Evolutionary conservation across 1,140 invertebrate genomes (phyloP).

Genomic region (Hesperophylax magnus): DNA sequence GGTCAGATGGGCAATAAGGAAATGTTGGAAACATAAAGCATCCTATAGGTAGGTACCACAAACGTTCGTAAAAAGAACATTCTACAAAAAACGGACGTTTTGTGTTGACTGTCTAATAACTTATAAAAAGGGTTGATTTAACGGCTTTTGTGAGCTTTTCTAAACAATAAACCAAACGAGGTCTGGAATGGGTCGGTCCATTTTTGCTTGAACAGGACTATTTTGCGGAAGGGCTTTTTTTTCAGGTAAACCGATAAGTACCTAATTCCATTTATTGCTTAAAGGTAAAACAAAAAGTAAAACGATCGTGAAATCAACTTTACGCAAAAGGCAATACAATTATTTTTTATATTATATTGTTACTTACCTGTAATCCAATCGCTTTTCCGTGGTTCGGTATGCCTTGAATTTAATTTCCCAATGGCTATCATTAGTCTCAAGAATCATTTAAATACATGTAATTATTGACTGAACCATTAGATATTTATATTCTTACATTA

Average conservation of each 20-base stretch:
- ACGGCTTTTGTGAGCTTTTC: neutral
- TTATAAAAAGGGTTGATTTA: constrained; percentile 27
- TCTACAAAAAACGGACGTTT: constrained; percentile 6
- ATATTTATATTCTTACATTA: no score
- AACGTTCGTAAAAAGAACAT: neutral
- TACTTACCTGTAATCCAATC: no score
- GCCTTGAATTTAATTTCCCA: no score
- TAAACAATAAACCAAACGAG: constrained; percentile 20
- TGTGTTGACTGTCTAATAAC: constrained; percentile 16
- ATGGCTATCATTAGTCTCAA: no score
- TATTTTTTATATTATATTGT: no score
- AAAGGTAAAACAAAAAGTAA: no score
- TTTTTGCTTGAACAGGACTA: neutral
- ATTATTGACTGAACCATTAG: no score
- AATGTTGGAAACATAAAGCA: neutral
- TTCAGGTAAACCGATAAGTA: constrained; percentile 1
- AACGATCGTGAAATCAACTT: no score
- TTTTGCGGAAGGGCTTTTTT: neutral
- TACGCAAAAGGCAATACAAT: no score
- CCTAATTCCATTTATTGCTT: neutral
- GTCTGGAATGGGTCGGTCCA: neutral
- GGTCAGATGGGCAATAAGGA: constrained; percentile 24
- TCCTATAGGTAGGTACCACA: neutral
- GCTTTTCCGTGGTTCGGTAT: no score
- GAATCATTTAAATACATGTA: no score